Conservation (phyloP, 2,888 invertebrate species). For the Diarsia dahlii region DNA sequence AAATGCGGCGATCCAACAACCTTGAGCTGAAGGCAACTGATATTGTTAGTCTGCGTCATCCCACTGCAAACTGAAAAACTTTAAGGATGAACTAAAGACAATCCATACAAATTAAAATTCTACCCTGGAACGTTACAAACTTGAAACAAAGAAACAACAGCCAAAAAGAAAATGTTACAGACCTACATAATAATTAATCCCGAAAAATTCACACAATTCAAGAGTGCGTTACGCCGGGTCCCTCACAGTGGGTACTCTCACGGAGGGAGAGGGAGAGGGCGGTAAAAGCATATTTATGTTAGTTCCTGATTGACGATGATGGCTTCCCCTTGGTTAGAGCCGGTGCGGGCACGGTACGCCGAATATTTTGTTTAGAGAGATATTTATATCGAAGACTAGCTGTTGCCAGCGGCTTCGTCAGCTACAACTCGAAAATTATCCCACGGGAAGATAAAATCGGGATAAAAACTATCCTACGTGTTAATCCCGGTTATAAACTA, state of each 20-base stretch:
- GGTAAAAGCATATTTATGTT: slow-evolving; percentile 90
- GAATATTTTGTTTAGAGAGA: slow-evolving; percentile 40
- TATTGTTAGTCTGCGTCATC: too few relatives aligned
- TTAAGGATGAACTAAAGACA: too few relatives aligned
- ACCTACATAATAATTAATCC: slow-evolving; percentile 44
- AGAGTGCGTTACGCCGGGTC: slow-evolving; percentile 39
- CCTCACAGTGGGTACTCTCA: slow-evolving; percentile 44
- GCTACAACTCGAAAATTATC: too few relatives aligned
- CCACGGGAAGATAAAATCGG: too few relatives aligned
- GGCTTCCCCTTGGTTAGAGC: slow-evolving; percentile 80
- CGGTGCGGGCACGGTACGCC: slow-evolving; percentile 66
- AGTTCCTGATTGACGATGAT: slow-evolving; percentile 87
- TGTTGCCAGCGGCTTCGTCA: too few relatives aligned
- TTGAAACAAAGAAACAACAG: slow-evolving; percentile 4
- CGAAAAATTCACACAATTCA: slow-evolving; percentile 53
- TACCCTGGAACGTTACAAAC: background rate
- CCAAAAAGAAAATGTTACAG: slow-evolving; percentile 21
- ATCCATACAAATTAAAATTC: background rate
- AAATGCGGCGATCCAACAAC: too few relatives aligned
- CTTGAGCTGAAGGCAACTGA: too few relatives aligned
- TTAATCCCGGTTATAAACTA: too few relatives aligned
- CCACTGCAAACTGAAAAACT: too few relatives aligned
- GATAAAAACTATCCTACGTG: too few relatives aligned
- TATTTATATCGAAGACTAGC: background rate
- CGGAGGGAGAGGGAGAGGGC: slow-evolving; percentile 58